Evolutionary conservation across 2,888 invertebrate genomes (phyloP), one percentile per base, ranked within the genome.

Genomic region (Atrina japonica): DNA sequence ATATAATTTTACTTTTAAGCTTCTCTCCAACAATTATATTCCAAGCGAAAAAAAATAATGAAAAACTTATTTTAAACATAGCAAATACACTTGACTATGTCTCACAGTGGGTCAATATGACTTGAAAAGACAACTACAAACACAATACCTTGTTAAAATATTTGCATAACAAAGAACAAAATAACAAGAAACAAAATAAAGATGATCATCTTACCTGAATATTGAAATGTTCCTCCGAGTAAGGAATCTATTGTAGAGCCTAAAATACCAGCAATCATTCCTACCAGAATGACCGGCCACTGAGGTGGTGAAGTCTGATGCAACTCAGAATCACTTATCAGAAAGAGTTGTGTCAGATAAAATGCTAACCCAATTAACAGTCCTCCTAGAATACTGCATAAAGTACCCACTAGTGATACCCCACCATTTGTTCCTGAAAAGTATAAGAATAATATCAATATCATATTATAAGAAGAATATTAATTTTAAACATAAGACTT

Each of bases 241-340:
- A 95, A 70, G 0, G 97, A 97, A 90, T 97, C 97, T 64, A 96
- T 91, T 0, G 96, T 70, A 68, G 96, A 96, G 1, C 97, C 97
- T 35, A 95, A 84, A 7, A 96, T 91, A 0, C 97, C 97, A 41
- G 94, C 94, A 14, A 95, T 81, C 0, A 93, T 94, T 9, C 95
- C 96, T 80, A 94, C 92, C 0, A 94, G 59, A 63, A 97, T 92
- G 1, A 96, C 91, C 0, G 95, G 95, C 95, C 95, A 96, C 87
- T 96, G 96, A 7, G 89, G 82, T 3, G 90, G 88, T 52, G 82
- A 35, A 5, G 35, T 5, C 35, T 35, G 35, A 11, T 35, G 11
- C 35, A 35, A 7, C 18, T 74, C 49, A 18, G 77, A 74, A 16
- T 75, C 73, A 43, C 70, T 68, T 7, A 76, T 41, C 40, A 93